Evolutionary conservation across 2,113 vertebrate genomes (phyloP), one percentile per base, ranked within the genome.

Genomic region (Salminus brasiliensis): DNA sequence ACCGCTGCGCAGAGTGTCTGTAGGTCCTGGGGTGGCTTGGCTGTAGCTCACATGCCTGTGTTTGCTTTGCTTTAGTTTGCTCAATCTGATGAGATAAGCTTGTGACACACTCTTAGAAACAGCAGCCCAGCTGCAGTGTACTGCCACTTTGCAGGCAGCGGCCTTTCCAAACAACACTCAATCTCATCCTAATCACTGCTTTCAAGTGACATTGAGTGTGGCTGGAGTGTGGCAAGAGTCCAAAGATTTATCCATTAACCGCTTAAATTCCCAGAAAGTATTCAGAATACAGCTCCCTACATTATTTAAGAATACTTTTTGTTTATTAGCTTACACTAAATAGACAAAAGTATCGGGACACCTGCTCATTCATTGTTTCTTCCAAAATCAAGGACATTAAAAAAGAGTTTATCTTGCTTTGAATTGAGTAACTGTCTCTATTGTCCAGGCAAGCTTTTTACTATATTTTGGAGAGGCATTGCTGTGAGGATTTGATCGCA

Each of bases 11-110:
- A 25, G 45, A 76, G n/a, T n/a, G n/a, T 5, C 32, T 59, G 23
- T 23, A 43, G 41, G 67, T 27, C 30, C 8, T 41, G 32, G 32
- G 4, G 12, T 30, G 32, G 21, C 27, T 23, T 68, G 63, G 30
- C 80, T 43, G 34, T 5, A 69, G 45, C 1, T 55, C 63, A 3
- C 41, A 29, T 39, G 10, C 47, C 39, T 18, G 21, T 79, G 83
- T 84, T 81, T 84, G 72, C 76, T 81, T 60, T 78, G 45, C 49
- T 36, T 39, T 43, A 32, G 23, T 69, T 39, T 21, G 47, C 55
- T 67, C 53, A 30, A 39, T 62, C 15, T 36, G 41, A 62, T 73
- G 11, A 66, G 80, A 79, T 85, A 85, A 82, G 83, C 59, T 68
- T 71, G 60, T 79, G 55, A 79, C 76, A 60, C 59, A 76, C 41